Percentiles rank a stretch among this genome's conserved stretches.
These are phyloP conservation scores for Drosophila prosaltans DNA, from an alignment of 1,140 invertebrate species.

Conservation along the genomic window DNA sequence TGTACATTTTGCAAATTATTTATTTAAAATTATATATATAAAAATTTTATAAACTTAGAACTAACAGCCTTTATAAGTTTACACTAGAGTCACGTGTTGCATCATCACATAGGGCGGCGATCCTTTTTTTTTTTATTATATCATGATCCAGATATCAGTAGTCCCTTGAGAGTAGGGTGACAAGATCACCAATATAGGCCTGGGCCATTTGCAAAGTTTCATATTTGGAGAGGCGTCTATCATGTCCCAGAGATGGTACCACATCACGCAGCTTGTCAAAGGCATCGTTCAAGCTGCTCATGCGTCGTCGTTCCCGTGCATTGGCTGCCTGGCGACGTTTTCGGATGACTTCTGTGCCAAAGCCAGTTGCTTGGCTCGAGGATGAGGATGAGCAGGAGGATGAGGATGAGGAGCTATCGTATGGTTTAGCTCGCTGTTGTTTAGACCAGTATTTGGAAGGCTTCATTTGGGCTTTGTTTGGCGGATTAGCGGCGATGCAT, in stretches of 20 bases:
- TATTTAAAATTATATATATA: not conserved
- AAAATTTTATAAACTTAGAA: conserved; percentile 14
- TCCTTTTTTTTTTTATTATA: not conserved
- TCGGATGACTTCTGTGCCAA: conserved; percentile 84
- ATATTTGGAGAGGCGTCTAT: conserved; percentile 93
- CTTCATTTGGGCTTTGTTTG: conserved; percentile 44
- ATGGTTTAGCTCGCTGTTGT: conserved; percentile 51
- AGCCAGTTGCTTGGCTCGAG: not conserved
- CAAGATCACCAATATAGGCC: conserved; percentile 90
- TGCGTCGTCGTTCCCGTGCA: conserved; percentile 90
- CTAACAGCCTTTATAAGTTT: conserved; percentile 75
- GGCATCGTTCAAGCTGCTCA: conserved; percentile 93
- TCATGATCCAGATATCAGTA: conserved; percentile 38
- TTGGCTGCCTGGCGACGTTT: conserved; percentile 90
- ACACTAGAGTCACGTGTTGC: conserved; percentile 67
- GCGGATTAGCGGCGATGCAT: not conserved
- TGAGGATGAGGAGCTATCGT: conserved; percentile 28
- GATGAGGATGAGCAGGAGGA: not conserved
- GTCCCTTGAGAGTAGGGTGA: conserved; percentile 84
- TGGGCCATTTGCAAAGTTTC: conserved; percentile 95
- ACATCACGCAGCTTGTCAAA: conserved; percentile 92
- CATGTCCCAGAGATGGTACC: conserved; percentile 88
- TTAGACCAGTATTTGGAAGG: conserved; percentile 53
- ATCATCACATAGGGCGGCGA: conserved; percentile 29
- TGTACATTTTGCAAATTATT: not conserved